Conservation (phyloP, 2,113 vertebrate genomes). For the Mesembrinibis cayennensis region DNA sequence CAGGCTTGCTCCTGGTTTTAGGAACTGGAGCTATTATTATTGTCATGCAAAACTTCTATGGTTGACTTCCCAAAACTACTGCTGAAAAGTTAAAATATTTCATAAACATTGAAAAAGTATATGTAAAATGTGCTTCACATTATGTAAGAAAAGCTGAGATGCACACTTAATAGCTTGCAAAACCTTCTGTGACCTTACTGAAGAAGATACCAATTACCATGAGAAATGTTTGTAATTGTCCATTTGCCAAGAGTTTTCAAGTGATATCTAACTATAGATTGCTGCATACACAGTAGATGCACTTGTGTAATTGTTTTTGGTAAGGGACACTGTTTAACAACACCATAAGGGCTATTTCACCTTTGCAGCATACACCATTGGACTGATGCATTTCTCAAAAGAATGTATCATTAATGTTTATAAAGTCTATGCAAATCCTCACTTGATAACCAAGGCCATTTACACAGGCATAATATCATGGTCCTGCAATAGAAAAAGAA, state of each 20-base stretch:
- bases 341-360: background rate
- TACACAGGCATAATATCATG: background rate
- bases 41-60: background rate
- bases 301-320: background rate
- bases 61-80: background rate
- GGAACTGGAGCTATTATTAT: background rate
- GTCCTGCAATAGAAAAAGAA: background rate
- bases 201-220: conserved; percentile 8
- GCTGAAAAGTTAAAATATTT: conserved; percentile 11
- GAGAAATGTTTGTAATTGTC: conserved; percentile 25
- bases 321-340: background rate
- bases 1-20: background rate
- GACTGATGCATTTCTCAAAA: background rate
- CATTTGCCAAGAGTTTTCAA: background rate
- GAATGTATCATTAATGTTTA: background rate
- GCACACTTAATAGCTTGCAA: background rate
- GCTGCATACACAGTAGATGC: background rate
- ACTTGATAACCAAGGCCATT: background rate
- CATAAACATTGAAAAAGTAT: background rate
- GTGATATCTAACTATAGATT: background rate
- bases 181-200: background rate
- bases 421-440: background rate
- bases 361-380: background rate
- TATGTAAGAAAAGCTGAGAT: background rate
- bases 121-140: background rate